phyloP scores from a whole-genome alignment of 2,113 vertebrate species.

The Galeopterus variegatus region DNA sequence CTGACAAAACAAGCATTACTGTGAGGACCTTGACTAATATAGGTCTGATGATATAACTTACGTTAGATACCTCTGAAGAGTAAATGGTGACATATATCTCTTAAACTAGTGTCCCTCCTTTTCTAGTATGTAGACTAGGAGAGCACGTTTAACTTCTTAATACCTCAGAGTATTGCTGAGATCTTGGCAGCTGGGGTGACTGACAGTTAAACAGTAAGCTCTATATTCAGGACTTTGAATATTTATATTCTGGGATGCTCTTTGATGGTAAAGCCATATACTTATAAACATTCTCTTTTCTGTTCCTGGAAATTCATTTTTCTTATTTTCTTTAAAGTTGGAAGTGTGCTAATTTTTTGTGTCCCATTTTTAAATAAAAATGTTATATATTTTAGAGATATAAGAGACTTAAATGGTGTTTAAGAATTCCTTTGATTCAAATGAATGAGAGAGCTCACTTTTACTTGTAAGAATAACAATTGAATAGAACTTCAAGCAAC shows the following conservation, averaged over 20 bases:
- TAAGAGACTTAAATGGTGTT: constrained; percentile 12
- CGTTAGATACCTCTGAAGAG: neutral
- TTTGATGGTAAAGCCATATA: neutral
- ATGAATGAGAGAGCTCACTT: neutral
- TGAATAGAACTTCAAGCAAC: constrained; percentile 6
- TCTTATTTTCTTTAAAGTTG: neutral
- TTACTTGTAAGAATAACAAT: neutral
- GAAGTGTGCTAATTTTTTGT: neutral
- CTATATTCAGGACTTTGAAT: neutral
- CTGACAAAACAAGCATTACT: neutral
- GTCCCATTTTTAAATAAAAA: constrained; percentile 45
- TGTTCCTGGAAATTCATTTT: constrained; percentile 36
- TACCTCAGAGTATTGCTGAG: neutral
- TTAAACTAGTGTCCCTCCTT: neutral
- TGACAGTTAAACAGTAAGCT: neutral
- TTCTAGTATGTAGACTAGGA: neutral
- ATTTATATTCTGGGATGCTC: neutral
- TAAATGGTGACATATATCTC: neutral
- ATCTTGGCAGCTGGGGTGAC: neutral
- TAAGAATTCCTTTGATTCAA: constrained; percentile 48
- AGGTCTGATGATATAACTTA: neutral
- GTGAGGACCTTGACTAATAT: neutral
- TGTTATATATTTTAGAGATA: neutral
- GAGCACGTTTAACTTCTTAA: neutral
- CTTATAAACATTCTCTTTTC: neutral